phyloP scores from a whole-genome alignment of 2,113 vertebrate species.

The Genyomyrus donnyi region DNA sequence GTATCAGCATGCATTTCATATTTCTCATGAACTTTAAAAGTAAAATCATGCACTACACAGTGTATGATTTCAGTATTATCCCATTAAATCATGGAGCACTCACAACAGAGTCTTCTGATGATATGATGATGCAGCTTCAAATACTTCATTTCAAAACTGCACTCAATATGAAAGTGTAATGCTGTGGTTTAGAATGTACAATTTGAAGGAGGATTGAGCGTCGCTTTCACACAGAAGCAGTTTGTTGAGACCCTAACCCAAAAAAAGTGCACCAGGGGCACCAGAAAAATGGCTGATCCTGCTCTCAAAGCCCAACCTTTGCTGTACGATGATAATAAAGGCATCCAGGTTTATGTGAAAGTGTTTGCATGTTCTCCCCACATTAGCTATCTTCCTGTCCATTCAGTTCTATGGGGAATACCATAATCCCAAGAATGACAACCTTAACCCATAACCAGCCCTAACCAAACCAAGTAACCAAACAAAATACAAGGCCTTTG shows the following conservation, averaged over 20 bases:
- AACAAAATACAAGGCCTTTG: no score
- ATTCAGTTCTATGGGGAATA: no score
- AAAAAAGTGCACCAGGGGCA: neutral
- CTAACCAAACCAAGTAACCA: no score
- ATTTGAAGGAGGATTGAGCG: neutral
- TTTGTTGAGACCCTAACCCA: neutral
- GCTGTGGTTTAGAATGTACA: neutral
- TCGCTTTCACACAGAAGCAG: neutral
- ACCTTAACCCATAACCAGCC: no score
- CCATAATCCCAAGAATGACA: no score
- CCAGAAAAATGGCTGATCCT: neutral
- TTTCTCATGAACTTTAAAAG: neutral
- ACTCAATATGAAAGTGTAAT: neutral
- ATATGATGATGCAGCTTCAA: neutral
- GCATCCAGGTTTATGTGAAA: neutral
- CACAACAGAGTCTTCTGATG: neutral
- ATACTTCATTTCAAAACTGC: neutral
- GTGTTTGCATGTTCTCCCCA: neutral
- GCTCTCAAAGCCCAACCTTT: neutral
- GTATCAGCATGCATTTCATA: neutral
- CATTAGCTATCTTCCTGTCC: neutral
- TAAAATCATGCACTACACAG: neutral
- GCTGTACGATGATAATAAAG: neutral
- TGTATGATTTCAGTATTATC: neutral
- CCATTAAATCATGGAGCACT: neutral